Evolutionary conservation across 1,140 invertebrate species (phyloP).

Genomic region (Dreissena polymorpha): DNA sequence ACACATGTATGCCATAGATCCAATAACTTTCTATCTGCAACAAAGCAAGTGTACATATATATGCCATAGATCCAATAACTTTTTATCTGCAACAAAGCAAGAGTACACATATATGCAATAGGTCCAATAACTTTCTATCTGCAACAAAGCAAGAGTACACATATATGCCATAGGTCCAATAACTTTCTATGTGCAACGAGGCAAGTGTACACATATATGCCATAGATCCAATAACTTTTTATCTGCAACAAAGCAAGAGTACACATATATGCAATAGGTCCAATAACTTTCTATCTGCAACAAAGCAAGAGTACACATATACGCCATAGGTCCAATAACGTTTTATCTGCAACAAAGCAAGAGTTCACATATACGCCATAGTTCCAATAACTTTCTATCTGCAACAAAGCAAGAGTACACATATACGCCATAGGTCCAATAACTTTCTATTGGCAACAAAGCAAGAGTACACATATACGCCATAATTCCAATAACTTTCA

Average conservation of each 20-base stretch:
- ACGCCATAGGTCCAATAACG: conserved; percentile 99
- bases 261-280: no score
- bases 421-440: conserved; percentile 99
- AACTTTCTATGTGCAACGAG: conserved; percentile 89
- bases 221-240: conserved; percentile 98
- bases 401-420: no score
- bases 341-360: conserved; percentile 87
- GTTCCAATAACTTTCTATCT: conserved; percentile 97
- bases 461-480: no score
- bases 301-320: no score
- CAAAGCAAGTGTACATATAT: no score
- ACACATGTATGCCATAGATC: no score
- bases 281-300: conserved; percentile 94
- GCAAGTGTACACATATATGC: no score
- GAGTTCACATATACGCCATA: no score
- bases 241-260: conserved; percentile 85
- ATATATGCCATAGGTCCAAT: conserved; percentile 99
- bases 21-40: conserved; percentile 94
- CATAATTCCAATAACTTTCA: conserved; percentile 98
- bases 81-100: conserved; percentile 87
- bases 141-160: no score
- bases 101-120: no score
- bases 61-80: conserved; percentile 99
- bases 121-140: conserved; percentile 97
- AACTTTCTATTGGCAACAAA: conserved; percentile 89